Evolutionary conservation across 2,797 vertebrate genomes (phyloP).

Genomic region (Neomorphus geoffroyi): DNA sequence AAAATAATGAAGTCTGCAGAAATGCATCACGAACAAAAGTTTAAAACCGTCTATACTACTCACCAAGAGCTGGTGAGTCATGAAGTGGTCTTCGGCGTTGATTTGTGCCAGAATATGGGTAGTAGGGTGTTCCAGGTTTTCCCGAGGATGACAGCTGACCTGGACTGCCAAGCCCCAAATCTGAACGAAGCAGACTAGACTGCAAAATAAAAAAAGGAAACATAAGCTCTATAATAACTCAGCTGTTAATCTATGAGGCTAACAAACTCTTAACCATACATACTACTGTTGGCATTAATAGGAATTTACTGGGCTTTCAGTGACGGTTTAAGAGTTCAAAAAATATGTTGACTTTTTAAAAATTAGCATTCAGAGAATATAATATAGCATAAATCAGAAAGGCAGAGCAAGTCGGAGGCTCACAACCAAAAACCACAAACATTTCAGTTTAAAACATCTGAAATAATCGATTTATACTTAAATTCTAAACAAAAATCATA

Average conservation of each 20-base stretch:
- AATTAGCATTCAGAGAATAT: neutral
- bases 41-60: slow-evolving; percentile 6
- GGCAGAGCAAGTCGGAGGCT: neutral
- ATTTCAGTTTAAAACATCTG: neutral
- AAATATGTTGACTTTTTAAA: neutral
- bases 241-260: neutral
- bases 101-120: slow-evolving; percentile 86
- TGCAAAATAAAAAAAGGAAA: slow-evolving; percentile 69
- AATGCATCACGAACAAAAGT: neutral
- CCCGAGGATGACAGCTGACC: slow-evolving; percentile 83
- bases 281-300: neutral
- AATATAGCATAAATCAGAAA: neutral
- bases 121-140: slow-evolving; percentile 88
- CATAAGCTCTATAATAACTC: neutral
- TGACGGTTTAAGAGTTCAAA: neutral
- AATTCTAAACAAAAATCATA: neutral
- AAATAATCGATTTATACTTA: neutral
- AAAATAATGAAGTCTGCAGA: neutral
- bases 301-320: neutral
- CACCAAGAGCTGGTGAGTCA: slow-evolving; percentile 87
- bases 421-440: no score
- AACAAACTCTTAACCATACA: neutral
- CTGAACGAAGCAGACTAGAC: slow-evolving; percentile 85
- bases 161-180: slow-evolving; percentile 85
- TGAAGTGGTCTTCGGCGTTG: slow-evolving; percentile 90